phyloP scores from a whole-genome alignment of 2,888 invertebrate species.

The Paralinhomoeus sp. region DNA sequence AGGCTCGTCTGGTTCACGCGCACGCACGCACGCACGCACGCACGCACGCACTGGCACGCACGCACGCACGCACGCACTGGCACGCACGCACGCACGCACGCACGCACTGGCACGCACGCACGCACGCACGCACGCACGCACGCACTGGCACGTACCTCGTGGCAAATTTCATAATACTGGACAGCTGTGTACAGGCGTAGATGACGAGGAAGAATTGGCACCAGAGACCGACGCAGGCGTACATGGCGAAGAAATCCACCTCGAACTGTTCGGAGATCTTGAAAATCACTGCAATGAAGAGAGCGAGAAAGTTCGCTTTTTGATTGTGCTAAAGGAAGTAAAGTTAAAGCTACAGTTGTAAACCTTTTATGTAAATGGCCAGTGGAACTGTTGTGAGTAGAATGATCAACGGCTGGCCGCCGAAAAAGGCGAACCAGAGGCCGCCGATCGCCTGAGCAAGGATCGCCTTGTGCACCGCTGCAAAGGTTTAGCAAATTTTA shows the following conservation, averaged over 20 bases:
- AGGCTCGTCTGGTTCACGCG: not conserved
- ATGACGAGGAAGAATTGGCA: constrained; percentile 36
- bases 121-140: too few relatives aligned
- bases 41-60: too few relatives aligned
- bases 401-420: constrained; percentile 39
- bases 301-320: not conserved
- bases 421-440: constrained; percentile 35
- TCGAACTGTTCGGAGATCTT: constrained; percentile 34
- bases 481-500: too few relatives aligned
- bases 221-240: constrained; percentile 38
- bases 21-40: not conserved
- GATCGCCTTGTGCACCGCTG: constrained; percentile 21
- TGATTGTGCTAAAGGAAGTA: not conserved
- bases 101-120: too few relatives aligned
- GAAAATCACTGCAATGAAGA: constrained; percentile 34
- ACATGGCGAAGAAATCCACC: constrained; percentile 36
- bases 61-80: too few relatives aligned
- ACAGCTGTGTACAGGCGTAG: constrained; percentile 36
- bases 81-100: too few relatives aligned
- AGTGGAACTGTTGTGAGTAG: constrained; percentile 39
- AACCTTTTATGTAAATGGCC: constrained; percentile 37
- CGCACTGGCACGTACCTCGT: constrained; percentile 28
- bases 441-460: constrained; percentile 36
- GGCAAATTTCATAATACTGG: constrained; percentile 37
- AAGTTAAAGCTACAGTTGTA: constrained; percentile 4